phyloP scores from a whole-genome alignment of 1,140 invertebrate species.

The Oryzaephilus surinamensis region DNA sequence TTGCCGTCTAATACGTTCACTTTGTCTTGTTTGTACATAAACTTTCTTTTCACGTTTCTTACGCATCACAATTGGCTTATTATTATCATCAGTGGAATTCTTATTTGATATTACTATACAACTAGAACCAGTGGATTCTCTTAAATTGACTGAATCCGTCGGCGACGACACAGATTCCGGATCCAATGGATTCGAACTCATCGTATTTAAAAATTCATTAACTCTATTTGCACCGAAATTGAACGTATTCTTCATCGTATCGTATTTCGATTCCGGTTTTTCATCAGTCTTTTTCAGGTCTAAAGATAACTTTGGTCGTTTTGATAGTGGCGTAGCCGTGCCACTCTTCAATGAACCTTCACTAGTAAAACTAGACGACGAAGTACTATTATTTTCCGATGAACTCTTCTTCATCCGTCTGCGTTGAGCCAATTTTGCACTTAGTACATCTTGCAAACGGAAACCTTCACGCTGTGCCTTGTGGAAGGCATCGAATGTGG shows the following conservation, averaged over 20 bases:
- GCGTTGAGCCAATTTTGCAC: conserved; percentile 60
- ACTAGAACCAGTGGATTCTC: conserved; percentile 26
- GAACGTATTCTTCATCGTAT: conserved; percentile 22
- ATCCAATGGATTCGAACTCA: conserved; percentile 20
- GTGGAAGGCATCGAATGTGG: conserved; percentile 58
- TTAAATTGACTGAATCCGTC: conserved; percentile 5
- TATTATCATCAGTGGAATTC: conserved; percentile 11
- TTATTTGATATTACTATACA: conserved; percentile 30
- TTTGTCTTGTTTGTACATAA: conserved; percentile 28
- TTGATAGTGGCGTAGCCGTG: conserved; percentile 18
- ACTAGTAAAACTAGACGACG: conserved; percentile 32
- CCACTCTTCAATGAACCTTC: conserved; percentile 27
- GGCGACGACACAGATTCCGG: conserved; percentile 10
- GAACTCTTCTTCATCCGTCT: conserved; percentile 52
- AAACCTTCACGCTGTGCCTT: conserved; percentile 60
- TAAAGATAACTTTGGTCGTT: conserved; percentile 20
- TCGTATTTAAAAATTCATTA: conserved; percentile 25
- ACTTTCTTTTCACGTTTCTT: conserved; percentile 22
- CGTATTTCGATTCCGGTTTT: conserved; percentile 10
- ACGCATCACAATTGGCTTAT: conserved; percentile 20
- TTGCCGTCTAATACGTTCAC: conserved; percentile 30
- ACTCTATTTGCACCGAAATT: conserved; percentile 25
- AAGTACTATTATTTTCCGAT: conserved; percentile 31
- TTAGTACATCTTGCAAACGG: conserved; percentile 49
- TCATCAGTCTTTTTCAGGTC: conserved; percentile 27